phyloP scores from a whole-genome alignment of 2,888 invertebrate genomes.

The Nebria brevicollis region DNA sequence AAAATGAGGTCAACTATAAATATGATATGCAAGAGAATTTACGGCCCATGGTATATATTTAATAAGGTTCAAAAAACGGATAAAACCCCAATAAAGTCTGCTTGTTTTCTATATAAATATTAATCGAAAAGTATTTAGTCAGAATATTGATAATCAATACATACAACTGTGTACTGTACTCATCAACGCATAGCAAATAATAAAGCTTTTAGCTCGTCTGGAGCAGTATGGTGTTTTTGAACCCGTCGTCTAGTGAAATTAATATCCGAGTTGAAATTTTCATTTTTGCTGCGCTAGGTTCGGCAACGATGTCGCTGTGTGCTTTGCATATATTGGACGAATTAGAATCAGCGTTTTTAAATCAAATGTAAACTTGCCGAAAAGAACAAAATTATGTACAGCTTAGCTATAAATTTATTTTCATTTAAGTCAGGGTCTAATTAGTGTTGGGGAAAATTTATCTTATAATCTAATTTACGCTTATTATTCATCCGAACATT shows the following conservation, averaged over 20 bases:
- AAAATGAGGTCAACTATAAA: neutral
- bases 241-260: neutral
- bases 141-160: neutral
- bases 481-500: too few relatives aligned
- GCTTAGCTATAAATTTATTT: neutral
- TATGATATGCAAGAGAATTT: neutral
- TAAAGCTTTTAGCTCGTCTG: neutral
- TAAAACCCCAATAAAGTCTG: neutral
- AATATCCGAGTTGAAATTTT: neutral
- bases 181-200: neutral
- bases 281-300: neutral
- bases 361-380: neutral
- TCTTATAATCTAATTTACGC: neutral
- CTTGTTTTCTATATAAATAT: neutral
- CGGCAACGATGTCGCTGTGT: neutral
- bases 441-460: neutral
- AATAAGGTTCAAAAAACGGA: neutral
- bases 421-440: neutral
- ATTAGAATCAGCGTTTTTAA: conserved; percentile 1
- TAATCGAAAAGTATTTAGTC: neutral
- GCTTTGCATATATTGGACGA: conserved; percentile 1
- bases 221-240: neutral
- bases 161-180: neutral
- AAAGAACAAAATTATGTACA: neutral
- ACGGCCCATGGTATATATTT: neutral